Conservation (phyloP, 1,140 invertebrate genomes). For the Cydia amplana region DNA sequence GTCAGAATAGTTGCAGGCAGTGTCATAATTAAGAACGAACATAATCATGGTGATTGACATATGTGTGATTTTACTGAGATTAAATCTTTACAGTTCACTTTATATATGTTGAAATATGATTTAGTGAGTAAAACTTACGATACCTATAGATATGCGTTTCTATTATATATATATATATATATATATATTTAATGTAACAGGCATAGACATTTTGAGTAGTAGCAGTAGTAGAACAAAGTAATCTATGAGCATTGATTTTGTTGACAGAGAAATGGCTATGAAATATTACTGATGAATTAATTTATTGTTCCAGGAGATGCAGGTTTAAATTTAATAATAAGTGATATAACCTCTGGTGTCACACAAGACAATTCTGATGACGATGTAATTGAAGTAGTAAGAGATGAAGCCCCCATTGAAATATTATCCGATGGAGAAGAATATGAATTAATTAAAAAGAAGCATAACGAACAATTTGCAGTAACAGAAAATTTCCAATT, state of each 20-base stretch:
- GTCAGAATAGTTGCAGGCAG: slow-evolving; percentile 52
- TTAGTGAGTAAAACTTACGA: no score
- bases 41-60: slow-evolving; percentile 48
- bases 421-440: slow-evolving; percentile 73
- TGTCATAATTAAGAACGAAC: slow-evolving; percentile 46
- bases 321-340: slow-evolving; percentile 43
- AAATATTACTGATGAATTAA: neutral
- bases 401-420: slow-evolving; percentile 73
- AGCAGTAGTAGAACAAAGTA: no score
- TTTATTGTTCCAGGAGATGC: slow-evolving; percentile 34
- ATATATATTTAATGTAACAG: no score
- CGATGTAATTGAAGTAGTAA: slow-evolving; percentile 73
- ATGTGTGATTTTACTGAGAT: neutral
- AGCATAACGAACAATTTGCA: slow-evolving; percentile 33
- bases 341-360: slow-evolving; percentile 43
- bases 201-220: no score
- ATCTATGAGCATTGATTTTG: no score
- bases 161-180: no score
- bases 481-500: slow-evolving; percentile 45
- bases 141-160: no score
- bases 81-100: no score
- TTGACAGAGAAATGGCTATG: no score
- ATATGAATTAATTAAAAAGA: slow-evolving; percentile 49
- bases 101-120: no score
- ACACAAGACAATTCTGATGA: slow-evolving; percentile 62